These are phyloP conservation scores for Corythaixoides concolor DNA, from an alignment of 2,113 vertebrate genomes.

Conservation along the genomic window DNA sequence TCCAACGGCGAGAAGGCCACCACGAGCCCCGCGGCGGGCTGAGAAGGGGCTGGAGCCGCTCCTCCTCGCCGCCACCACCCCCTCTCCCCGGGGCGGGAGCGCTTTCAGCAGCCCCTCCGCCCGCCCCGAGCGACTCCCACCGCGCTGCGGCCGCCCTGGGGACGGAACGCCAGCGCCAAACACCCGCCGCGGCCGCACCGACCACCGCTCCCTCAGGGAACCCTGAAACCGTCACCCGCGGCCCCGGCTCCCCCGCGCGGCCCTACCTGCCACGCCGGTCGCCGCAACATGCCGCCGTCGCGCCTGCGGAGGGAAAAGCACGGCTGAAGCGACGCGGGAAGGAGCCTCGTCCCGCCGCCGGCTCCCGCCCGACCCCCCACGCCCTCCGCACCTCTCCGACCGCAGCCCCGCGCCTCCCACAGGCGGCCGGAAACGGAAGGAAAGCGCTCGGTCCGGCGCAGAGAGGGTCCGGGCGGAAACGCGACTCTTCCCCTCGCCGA, in stretches of 20 bases:
- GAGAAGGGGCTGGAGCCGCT: accelerated
- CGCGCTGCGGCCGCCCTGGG: background rate
- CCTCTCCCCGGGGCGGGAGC: too few species aligned
- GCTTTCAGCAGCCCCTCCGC: too few species aligned
- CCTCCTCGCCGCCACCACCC: accelerated
- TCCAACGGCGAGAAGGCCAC: accelerated
- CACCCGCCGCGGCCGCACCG: background rate
- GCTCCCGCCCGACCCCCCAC: background rate
- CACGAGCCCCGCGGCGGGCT: accelerated
- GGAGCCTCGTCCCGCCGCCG: background rate
- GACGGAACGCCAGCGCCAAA: accelerated
- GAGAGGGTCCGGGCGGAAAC: background rate
- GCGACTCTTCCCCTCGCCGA: accelerated
- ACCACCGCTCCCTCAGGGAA: background rate
- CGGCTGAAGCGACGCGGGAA: background rate
- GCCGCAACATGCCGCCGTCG: background rate
- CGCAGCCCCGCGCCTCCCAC: background rate
- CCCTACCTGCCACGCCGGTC: conserved; percentile 40
- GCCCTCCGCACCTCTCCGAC: background rate
- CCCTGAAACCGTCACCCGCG: background rate
- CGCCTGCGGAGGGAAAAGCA: background rate
- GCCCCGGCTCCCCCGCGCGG: background rate
- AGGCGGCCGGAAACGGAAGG: background rate
- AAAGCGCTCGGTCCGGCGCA: accelerated
- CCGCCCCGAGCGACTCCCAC: too few species aligned